Evolutionary conservation across 1,140 invertebrate genomes (phyloP).

Genomic region (Sipha flava): DNA sequence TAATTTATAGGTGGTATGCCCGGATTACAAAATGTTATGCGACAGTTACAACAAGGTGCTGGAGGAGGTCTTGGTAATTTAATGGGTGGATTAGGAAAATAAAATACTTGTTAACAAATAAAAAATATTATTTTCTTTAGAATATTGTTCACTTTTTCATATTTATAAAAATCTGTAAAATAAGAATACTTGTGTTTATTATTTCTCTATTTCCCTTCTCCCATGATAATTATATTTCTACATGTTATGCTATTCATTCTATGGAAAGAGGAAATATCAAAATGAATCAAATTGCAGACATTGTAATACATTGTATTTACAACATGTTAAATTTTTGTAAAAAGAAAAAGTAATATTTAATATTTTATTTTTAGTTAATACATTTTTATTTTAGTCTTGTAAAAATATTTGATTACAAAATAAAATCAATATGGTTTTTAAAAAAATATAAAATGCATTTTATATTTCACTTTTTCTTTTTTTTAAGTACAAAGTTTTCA

Average conservation of each 20-base stretch:
- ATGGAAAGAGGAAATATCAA: not conserved
- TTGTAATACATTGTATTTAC: not conserved
- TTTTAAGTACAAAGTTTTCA: no score
- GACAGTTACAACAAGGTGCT: slow-evolving; percentile 86
- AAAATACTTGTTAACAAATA: not conserved
- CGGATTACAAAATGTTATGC: slow-evolving; percentile 96
- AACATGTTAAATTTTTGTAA: slow-evolving; percentile 13
- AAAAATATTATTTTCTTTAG: not conserved
- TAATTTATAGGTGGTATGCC: slow-evolving; percentile 72
- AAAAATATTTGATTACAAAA: not conserved
- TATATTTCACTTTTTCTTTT: no score
- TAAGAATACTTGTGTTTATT: not conserved
- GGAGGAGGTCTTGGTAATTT: slow-evolving; percentile 64
- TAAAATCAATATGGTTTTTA: not conserved
- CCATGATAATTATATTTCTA: not conserved
- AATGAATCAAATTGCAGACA: not conserved
- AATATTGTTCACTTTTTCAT: not conserved
- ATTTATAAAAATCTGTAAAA: not conserved
- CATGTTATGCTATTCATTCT: not conserved
- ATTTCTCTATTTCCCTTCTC: not conserved
- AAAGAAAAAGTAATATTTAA: not conserved
- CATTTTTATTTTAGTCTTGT: not conserved
- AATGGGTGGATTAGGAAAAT: slow-evolving; percentile 59
- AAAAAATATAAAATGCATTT: not conserved
- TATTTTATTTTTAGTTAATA: slow-evolving; percentile 11